A percentile compares a stretch with the other conserved stretches of the same genome.
Conservation (phyloP, 2,113 vertebrate species). For the Mustela lutreola region DNA sequence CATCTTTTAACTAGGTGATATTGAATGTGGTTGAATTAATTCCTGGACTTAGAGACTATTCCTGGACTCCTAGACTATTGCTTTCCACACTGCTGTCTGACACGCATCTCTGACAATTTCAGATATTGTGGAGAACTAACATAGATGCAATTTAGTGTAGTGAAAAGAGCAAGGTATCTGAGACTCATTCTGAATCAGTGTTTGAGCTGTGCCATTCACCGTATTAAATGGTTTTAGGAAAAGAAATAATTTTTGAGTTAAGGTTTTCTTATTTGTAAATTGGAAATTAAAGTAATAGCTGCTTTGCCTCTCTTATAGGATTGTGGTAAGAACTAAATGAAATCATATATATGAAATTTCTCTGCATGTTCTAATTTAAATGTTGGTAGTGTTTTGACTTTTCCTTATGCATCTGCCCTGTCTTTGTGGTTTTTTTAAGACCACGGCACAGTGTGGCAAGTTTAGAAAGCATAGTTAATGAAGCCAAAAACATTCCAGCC, state of each 20-base stretch:
- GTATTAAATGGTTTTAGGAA: neutral
- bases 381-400: neutral
- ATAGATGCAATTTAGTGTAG: neutral
- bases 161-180: neutral
- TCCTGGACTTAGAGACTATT: too few species aligned
- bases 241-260: constrained; percentile 52
- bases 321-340: constrained; percentile 55
- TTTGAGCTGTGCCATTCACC: constrained; percentile 23
- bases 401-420: neutral
- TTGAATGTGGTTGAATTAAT: constrained; percentile 25
- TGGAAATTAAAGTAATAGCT: constrained; percentile 47
- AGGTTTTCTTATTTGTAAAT: constrained; percentile 37
- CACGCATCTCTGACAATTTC: neutral
- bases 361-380: constrained; percentile 18
- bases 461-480: constrained; percentile 95
- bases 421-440: constrained; percentile 84
- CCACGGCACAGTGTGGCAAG: constrained; percentile 95
- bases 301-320: constrained; percentile 40
- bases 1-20: constrained; percentile 19
- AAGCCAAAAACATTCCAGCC: constrained; percentile 98
- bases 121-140: neutral
- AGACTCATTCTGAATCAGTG: neutral
- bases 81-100: neutral
- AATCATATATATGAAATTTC: constrained; percentile 10
- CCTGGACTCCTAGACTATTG: neutral